phyloP scores from a whole-genome alignment of 2,888 invertebrate species.

The Xestia sexstrigata region DNA sequence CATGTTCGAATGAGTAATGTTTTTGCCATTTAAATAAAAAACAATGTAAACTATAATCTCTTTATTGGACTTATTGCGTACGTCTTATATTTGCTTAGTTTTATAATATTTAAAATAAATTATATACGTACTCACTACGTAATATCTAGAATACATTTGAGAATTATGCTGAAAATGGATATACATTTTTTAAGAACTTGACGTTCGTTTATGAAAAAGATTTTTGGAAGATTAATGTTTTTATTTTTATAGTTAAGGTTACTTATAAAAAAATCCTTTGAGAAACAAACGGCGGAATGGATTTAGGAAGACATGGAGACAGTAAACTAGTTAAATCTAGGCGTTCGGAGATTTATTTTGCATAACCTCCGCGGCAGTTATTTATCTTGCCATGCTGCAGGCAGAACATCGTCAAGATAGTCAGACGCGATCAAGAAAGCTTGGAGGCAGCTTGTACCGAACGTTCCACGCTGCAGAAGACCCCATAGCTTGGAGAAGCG shows the following conservation, averaged over 20 bases:
- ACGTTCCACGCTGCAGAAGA: background rate
- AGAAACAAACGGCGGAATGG: background rate
- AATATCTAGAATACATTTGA: slow-evolving; percentile 36
- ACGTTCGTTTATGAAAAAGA: no score
- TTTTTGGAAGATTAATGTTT: background rate
- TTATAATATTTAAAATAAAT: slow-evolving; percentile 55
- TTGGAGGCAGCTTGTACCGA: background rate
- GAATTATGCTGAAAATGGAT: slow-evolving; percentile 40
- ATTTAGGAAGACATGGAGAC: background rate
- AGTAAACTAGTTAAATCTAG: background rate
- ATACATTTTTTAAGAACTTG: no score
- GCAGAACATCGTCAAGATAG: background rate
- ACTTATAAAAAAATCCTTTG: background rate
- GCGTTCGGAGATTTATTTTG: no score
- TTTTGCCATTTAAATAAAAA: slow-evolving; percentile 19
- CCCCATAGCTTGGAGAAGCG: background rate
- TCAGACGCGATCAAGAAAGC: background rate
- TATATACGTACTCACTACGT: slow-evolving; percentile 54
- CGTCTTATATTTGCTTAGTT: slow-evolving; percentile 26
- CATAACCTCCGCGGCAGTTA: background rate
- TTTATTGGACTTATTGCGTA: slow-evolving; percentile 59
- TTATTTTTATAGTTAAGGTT: background rate
- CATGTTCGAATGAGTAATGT: background rate
- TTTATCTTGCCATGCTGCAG: background rate
- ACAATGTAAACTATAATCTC: slow-evolving; percentile 59